Conservation (phyloP, 2,113 vertebrate species). For the Holacanthus passer region DNA sequence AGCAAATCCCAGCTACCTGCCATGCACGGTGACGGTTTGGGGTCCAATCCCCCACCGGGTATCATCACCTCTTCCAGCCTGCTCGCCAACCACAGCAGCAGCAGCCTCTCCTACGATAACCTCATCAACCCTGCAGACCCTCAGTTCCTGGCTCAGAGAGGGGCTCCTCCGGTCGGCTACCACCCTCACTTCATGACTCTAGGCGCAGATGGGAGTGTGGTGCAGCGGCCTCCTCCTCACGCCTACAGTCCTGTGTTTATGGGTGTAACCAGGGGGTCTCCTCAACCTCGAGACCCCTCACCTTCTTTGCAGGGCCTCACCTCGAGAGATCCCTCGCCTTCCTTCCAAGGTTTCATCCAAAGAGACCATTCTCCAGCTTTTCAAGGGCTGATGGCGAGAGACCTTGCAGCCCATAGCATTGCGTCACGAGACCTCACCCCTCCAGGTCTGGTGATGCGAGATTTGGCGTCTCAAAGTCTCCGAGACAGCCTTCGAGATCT, state of each 20-base stretch:
- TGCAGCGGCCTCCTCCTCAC: slow-evolving; percentile 81
- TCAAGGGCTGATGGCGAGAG: slow-evolving; percentile 66
- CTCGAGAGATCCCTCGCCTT: slow-evolving; percentile 71
- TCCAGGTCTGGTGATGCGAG: slow-evolving; percentile 48
- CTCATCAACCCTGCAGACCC: slow-evolving; percentile 85
- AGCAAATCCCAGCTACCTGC: slow-evolving; percentile 87
- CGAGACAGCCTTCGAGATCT: slow-evolving; percentile 67
- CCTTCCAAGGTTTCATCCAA: slow-evolving; percentile 71
- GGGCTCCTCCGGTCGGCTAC: slow-evolving; percentile 81
- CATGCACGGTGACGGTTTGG: slow-evolving; percentile 82
- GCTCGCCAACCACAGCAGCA: slow-evolving; percentile 89
- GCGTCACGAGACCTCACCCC: slow-evolving; percentile 60
- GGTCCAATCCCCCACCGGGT: slow-evolving; percentile 60
- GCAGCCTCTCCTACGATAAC: slow-evolving; percentile 93
- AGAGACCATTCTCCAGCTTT: slow-evolving; percentile 69
- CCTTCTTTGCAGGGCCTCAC: slow-evolving; percentile 70
- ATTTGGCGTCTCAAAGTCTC: slow-evolving; percentile 54
- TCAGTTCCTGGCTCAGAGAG: slow-evolving; percentile 84
- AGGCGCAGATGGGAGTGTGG: slow-evolving; percentile 83
- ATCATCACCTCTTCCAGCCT: slow-evolving; percentile 83
- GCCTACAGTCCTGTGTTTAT: slow-evolving; percentile 91
- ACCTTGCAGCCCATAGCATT: slow-evolving; percentile 58
- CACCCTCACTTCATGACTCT: slow-evolving; percentile 89
- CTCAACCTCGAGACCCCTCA: slow-evolving; percentile 82
- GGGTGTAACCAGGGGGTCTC: slow-evolving; percentile 76